phyloP scores from a whole-genome alignment of 2,113 vertebrate species.

The Takifugu flavidus region DNA sequence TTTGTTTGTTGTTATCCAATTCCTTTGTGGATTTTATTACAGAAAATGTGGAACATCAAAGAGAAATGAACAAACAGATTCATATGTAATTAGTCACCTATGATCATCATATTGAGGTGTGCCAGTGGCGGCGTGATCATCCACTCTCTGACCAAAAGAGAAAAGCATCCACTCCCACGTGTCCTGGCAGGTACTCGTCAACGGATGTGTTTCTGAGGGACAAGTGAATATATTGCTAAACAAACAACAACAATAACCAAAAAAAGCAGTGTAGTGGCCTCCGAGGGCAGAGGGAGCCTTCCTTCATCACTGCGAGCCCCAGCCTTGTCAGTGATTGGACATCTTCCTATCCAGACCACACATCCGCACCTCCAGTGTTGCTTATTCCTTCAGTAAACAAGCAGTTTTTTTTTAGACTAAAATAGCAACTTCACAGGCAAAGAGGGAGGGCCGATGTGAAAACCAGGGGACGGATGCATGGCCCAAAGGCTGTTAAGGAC shows the following conservation, averaged over 20 bases:
- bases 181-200: slow-evolving; percentile 35
- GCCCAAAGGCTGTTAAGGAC: slow-evolving; percentile 33
- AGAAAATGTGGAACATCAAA: slow-evolving; percentile 88
- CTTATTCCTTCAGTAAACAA: slow-evolving; percentile 52
- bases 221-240: slow-evolving; percentile 54
- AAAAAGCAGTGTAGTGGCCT: slow-evolving; percentile 60
- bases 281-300: slow-evolving; percentile 50
- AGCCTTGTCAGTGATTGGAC: slow-evolving; percentile 40
- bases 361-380: slow-evolving; percentile 39
- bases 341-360: slow-evolving; percentile 35
- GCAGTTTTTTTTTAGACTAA: slow-evolving; percentile 47
- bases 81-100: slow-evolving; percentile 80
- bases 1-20: slow-evolving; percentile 70
- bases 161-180: slow-evolving; percentile 29
- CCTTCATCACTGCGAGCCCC: slow-evolving; percentile 39
- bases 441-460: slow-evolving; percentile 31
- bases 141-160: slow-evolving; percentile 47
- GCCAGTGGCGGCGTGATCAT: slow-evolving; percentile 45
- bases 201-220: slow-evolving; percentile 57
- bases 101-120: slow-evolving; percentile 78
- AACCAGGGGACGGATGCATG: slow-evolving; percentile 39
- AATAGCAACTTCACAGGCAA: slow-evolving; percentile 56
- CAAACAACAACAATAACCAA: slow-evolving; percentile 26
- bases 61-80: slow-evolving; percentile 88
- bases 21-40: slow-evolving; percentile 79